Base-by-base conservation (phyloP, 2,113 vertebrate genomes). In the Pithys albifrons region DNA sequence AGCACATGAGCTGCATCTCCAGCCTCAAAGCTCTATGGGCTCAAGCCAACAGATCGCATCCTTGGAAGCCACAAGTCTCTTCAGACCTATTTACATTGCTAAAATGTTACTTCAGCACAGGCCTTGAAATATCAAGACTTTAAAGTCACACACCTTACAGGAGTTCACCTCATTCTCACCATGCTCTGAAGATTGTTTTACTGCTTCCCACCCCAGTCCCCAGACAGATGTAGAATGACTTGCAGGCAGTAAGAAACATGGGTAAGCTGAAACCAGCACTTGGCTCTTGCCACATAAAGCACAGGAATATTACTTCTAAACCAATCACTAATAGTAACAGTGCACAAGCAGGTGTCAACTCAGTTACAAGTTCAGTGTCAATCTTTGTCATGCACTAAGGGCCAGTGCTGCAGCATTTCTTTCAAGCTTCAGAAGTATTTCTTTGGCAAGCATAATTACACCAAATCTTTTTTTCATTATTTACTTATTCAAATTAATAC, bases 31-130 rank as follows among this genome's bases (percentile, higher is more conserved):
- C 19, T 73, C 51, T 51, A 39, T 14, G 39, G 55, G 46, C 59
- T 64, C 51, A 76, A 77, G 72, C 64, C 78, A 91, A 86, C 43
- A 90, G 78, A 88, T 0, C 64, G n/a, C 57, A 81, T 66, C n/a
- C 65, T 19, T 72, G n/a, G 67, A 83, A 90, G 81, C 45, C 62
- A 80, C 55, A 14, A 51, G n/a, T 48, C n/a, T 58, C 39, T 71
- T 78, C 79, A 83, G 49, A 80, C 33, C 51, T 66, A 73, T 58
- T 19, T 59, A 67, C 75, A 77, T 39, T 90, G 75, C 79, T 93
- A 67, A 85, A 92, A 76, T 24, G 37, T 65, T 73, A 88, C 54
- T 91, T 97, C 89, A 94, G 75, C 67, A 65, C 2, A 86, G 77
- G 54, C 70, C 41, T 69, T 41, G 28, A 67, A 79, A 62, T 8